phyloP scores from a whole-genome alignment of 2,113 vertebrate species.

The Grallaria varia region DNA sequence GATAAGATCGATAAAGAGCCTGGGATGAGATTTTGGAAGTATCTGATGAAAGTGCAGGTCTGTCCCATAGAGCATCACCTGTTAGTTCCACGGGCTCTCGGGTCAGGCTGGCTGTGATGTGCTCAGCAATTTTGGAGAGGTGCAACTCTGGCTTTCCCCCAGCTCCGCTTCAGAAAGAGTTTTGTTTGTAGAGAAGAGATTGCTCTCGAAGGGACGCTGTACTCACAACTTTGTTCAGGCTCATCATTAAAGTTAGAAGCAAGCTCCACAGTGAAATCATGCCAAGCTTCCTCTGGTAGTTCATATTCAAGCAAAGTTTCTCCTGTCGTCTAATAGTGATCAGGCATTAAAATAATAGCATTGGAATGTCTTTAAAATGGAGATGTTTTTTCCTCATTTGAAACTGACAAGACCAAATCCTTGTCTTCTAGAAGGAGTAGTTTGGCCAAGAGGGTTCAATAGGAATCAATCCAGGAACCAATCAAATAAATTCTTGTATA shows the following conservation, averaged over 20 bases:
- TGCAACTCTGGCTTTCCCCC: neutral
- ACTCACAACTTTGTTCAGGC: neutral
- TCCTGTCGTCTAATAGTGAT: neutral
- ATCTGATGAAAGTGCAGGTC: neutral
- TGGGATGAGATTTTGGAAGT: neutral
- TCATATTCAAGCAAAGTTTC: neutral
- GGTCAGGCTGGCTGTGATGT: neutral
- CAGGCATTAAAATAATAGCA: neutral
- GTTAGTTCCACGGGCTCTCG: neutral
- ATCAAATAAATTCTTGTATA: neutral
- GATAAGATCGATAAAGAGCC: neutral
- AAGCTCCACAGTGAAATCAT: neutral
- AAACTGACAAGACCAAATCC: neutral
- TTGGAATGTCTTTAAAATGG: neutral
- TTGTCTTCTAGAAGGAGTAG: neutral
- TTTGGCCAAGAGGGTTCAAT: neutral
- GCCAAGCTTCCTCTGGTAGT: neutral
- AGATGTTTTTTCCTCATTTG: neutral
- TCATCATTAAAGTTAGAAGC: conserved; percentile 18
- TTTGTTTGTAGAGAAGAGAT: neutral
- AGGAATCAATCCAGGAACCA: neutral
- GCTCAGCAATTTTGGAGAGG: neutral
- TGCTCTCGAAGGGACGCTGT: neutral
- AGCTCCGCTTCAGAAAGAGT: neutral
- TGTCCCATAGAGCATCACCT: neutral